Conservation (phyloP, 2,113 vertebrate species). For the Lepisosteus osseus region DNA sequence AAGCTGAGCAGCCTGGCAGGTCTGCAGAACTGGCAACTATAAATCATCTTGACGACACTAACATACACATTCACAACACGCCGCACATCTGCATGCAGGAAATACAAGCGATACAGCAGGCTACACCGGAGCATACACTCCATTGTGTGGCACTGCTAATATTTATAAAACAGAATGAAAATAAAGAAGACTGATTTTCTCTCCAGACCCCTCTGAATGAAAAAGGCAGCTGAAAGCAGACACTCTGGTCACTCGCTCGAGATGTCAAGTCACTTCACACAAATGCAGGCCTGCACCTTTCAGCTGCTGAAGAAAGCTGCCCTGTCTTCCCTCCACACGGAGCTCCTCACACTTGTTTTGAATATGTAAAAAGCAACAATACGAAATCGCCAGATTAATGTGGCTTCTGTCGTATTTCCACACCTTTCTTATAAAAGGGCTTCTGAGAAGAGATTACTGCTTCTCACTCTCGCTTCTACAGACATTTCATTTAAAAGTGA, state of each 20-base stretch:
- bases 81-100: neutral
- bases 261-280: constrained; percentile 13
- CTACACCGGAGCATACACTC: neutral
- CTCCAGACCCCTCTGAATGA: neutral
- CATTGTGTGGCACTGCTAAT: neutral
- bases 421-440: constrained; percentile 5
- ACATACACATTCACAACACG: neutral
- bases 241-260: neutral
- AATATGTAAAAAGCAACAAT: neutral
- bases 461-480: neutral
- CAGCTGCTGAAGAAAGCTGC: constrained; percentile 8
- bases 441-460: neutral
- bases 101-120: neutral
- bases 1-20: neutral
- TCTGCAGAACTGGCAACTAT: neutral
- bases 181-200: neutral
- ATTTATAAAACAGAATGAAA: neutral
- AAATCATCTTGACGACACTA: neutral
- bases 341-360: neutral
- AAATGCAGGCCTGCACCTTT: neutral
- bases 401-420: constrained; percentile 13
- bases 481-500: no score
- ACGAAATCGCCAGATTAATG: neutral
- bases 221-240: neutral
- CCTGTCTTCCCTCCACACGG: neutral